Base-by-base conservation (phyloP, 2,113 vertebrate species). In the Oncorhynchus mykiss region DNA sequence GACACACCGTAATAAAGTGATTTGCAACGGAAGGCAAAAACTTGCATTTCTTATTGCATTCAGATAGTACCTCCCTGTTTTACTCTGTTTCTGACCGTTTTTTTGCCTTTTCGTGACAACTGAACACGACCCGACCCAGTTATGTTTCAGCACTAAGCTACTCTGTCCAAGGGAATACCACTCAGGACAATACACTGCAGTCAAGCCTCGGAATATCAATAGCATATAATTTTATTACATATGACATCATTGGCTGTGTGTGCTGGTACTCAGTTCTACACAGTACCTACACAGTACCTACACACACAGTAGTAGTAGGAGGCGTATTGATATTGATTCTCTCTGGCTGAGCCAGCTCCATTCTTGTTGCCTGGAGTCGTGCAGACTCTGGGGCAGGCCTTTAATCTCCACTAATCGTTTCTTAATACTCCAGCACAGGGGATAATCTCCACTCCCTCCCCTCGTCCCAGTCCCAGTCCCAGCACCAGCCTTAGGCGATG, bases 391-490 rank as follows among this genome's bases (percentile, higher is more conserved):
- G 80, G 72, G 83, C 88, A 88, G 84, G 85, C 89, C 93, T 94
- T 94, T 94, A 94, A 94, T 94, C 93, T 94, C 86, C 81, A 89
- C 91, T 94, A 93, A 94, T 93, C 91, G 90, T 92, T 90, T 93
- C 91, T 91, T 92, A 93, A 92, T 92, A 92, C 91, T 83, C 67
- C 39, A 73, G 82, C 81, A 83, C 80, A 85, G 49, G 73, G 64
- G 64, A 74, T 74, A 74, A 74, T 74, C 73, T 74, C 64, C 64
- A 51, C 11, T 29, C 16, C 49, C 64, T 74, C 22, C 16, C 49
- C 64, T 67, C 14, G 48, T 51, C 59, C 54, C 22, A 24, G 22
- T 51, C 59, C 54, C 22, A 24, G 22, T 24, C 22, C 22, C 8
- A 69, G 31, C 54, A 29, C 66, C 25, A 34, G 64, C 34, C 6